Percentiles rank a stretch among this genome's conserved stretches.
Conservation (phyloP, 1,140 invertebrate genomes). For the Heliconius congener region DNA sequence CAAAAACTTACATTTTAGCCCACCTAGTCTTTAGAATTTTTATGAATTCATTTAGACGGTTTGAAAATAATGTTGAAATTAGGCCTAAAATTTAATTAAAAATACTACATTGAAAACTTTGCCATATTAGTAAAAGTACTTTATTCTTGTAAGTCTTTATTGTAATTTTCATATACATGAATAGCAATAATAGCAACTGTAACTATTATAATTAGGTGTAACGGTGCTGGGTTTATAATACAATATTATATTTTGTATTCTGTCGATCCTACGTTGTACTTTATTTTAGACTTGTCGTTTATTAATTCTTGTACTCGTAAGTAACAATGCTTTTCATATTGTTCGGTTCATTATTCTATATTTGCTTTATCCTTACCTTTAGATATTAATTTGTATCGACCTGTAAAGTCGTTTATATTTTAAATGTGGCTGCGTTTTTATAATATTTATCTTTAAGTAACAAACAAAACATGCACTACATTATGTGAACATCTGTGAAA, state of each 20-base stretch:
- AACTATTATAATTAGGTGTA: slow-evolving; percentile 77
- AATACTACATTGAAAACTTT: slow-evolving; percentile 81
- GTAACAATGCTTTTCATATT: slow-evolving; percentile 69
- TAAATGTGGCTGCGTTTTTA: slow-evolving; percentile 49
- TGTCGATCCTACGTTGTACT: slow-evolving; percentile 74
- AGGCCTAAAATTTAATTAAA: slow-evolving; percentile 60
- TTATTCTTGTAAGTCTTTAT: slow-evolving; percentile 77
- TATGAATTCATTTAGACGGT: slow-evolving; percentile 65
- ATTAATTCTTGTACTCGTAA: slow-evolving; percentile 67
- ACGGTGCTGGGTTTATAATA: slow-evolving; percentile 79
- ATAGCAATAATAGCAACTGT: slow-evolving; percentile 68
- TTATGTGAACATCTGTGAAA: slow-evolving; percentile 38
- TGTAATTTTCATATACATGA: slow-evolving; percentile 72
- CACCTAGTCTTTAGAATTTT: slow-evolving; percentile 78
- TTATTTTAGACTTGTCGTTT: slow-evolving; percentile 71
- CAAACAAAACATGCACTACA: slow-evolving; percentile 46
- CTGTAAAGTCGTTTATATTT: slow-evolving; percentile 46
- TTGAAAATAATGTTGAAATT: slow-evolving; percentile 66
- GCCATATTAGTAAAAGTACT: slow-evolving; percentile 80
- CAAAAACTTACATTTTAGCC: slow-evolving; percentile 69
- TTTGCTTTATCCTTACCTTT: slow-evolving; percentile 50
- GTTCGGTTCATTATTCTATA: slow-evolving; percentile 75
- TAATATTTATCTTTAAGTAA: slow-evolving; percentile 48
- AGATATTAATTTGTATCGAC: slow-evolving; percentile 49
- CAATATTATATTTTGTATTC: slow-evolving; percentile 70